Evolutionary conservation across 92 coral and sea anemone species (phyloP).

Genomic region (Anthopleura xanthogrammica): DNA sequence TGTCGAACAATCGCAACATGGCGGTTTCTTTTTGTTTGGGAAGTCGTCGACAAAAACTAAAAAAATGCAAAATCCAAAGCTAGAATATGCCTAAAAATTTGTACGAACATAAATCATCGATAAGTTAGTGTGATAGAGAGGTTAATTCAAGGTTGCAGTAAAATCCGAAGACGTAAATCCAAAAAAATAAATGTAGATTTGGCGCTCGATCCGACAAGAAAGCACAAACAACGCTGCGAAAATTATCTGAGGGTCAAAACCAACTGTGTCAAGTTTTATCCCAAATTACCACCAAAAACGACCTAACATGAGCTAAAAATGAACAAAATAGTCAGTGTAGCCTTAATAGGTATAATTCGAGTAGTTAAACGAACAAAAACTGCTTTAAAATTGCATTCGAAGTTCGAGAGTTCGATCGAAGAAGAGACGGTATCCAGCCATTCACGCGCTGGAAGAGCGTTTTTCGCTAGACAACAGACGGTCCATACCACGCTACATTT

Average conservation of each 20-base stretch:
- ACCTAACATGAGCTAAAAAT: slow-evolving; percentile 4
- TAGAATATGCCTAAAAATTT: not conserved
- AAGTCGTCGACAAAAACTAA: slow-evolving; percentile 27
- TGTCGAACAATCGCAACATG: slow-evolving; percentile 42
- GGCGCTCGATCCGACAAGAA: slow-evolving; percentile 41
- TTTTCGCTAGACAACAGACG: slow-evolving; percentile 33
- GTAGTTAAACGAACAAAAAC: not conserved
- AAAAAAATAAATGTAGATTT: slow-evolving; percentile 14
- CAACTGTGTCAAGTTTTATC: slow-evolving; percentile 16
- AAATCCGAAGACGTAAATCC: not conserved
- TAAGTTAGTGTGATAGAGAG: not conserved
- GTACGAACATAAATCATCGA: not conserved
- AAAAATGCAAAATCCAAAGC: slow-evolving; percentile 14
- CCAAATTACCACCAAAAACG: not conserved
- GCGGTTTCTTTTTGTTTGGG: slow-evolving; percentile 45
- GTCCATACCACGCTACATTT: slow-evolving; percentile 5
- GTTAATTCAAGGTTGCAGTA: not conserved
- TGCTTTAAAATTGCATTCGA: slow-evolving; percentile 3
- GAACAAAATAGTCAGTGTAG: slow-evolving; percentile 3
- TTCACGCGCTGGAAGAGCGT: slow-evolving; percentile 17
- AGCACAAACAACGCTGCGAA: slow-evolving; percentile 28
- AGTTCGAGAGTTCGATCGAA: slow-evolving; percentile 9
- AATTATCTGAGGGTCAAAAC: not conserved
- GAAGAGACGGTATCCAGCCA: slow-evolving; percentile 17
- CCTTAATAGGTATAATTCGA: not conserved